Base-by-base conservation (phyloP, 2,888 invertebrate species). In the Strigamia transsilvanica region DNA sequence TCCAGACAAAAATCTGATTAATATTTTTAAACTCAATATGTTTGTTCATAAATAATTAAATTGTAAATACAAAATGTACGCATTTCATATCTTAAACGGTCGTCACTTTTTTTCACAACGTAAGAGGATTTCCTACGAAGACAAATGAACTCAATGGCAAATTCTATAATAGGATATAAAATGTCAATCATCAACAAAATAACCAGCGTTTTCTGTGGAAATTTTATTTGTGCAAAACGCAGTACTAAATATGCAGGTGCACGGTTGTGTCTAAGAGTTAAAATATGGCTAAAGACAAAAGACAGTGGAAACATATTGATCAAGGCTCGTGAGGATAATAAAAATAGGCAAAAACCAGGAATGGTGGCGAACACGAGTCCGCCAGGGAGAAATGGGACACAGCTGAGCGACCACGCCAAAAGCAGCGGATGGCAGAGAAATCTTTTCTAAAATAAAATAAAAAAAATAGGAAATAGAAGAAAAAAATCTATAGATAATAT, bases 271-370 rank as follows among this genome's bases (percentile, higher is more conserved):
- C 66, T 66, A 66, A 66, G 12, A 66, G 32, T 10, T 23, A 15
- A 66, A 66, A 66, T 66, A 66, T 66, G 66, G 66, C 66, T 23
- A 66, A 66, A 66, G 66, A 66, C 66, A 66, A 66, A 66, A 66
- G 66, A 66, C 66, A 27, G 66, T 66, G 23, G 66, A 66, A 66
- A 66, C 66, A 66, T 66, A 66, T 66, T 66, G 66, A 66, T 66
- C 66, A 66, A 66, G 66, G 66, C 66, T 66, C 66, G 66, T 66
- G 66, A 66, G 66, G 66, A 66, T 66, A 66, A 66, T 66, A 66
- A 66, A 66, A 66, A 66, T 66, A 66, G 66, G 66, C 66, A 66
- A 66, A 66, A 66, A 66, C 66, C 66, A 66, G 66, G 66, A 32
- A 66, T 66, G 66, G 66, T 66, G 66, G 66, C 66, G 66, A 66